Percentiles rank a stretch among this genome's conserved stretches.
Evolutionary conservation across 2,113 vertebrate species (phyloP).

Genomic region (Psilopsiagon aurifrons): DNA sequence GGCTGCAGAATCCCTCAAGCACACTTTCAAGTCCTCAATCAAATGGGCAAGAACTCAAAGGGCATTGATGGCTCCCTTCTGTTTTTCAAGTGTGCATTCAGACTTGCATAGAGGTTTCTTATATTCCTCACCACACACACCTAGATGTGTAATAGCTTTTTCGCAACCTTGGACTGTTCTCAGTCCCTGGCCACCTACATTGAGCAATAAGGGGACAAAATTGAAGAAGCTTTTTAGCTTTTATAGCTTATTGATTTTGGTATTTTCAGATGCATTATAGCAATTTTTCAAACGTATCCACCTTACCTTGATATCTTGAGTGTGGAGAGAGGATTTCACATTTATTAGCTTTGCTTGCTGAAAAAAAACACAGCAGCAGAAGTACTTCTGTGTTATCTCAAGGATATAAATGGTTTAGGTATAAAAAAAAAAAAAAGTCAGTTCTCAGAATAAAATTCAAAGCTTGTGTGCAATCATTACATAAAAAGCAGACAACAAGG

Average conservation of each 20-base stretch:
- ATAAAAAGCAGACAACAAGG: slow-evolving; percentile 58
- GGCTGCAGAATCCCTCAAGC: slow-evolving; percentile 40
- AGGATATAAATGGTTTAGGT: slow-evolving; percentile 62
- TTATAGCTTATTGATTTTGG: slow-evolving; percentile 83
- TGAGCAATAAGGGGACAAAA: slow-evolving; percentile 74
- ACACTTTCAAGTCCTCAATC: slow-evolving; percentile 42
- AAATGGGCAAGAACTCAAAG: slow-evolving; percentile 46
- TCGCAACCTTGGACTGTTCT: slow-evolving; percentile 73
- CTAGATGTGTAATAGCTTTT: slow-evolving; percentile 63
- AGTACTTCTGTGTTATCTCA: slow-evolving; percentile 59
- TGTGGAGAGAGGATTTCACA: slow-evolving; percentile 75
- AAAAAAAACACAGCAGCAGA: slow-evolving; percentile 23
- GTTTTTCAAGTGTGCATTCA: slow-evolving; percentile 38
- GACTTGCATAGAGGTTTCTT: not conserved
- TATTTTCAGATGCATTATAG: slow-evolving; percentile 80
- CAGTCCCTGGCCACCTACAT: slow-evolving; percentile 57
- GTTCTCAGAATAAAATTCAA: slow-evolving; percentile 70
- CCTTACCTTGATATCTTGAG: slow-evolving; percentile 77
- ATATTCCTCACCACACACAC: slow-evolving; percentile 48
- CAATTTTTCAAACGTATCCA: slow-evolving; percentile 78
- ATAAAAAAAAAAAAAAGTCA: slow-evolving; percentile 62
- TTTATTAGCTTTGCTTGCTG: slow-evolving; percentile 73
- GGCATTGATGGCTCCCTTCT: not conserved
- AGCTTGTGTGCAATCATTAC: slow-evolving; percentile 57
- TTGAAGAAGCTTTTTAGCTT: slow-evolving; percentile 78